Conservation (phyloP, 2,797 vertebrate genomes). For the Gallinago solitaria region DNA sequence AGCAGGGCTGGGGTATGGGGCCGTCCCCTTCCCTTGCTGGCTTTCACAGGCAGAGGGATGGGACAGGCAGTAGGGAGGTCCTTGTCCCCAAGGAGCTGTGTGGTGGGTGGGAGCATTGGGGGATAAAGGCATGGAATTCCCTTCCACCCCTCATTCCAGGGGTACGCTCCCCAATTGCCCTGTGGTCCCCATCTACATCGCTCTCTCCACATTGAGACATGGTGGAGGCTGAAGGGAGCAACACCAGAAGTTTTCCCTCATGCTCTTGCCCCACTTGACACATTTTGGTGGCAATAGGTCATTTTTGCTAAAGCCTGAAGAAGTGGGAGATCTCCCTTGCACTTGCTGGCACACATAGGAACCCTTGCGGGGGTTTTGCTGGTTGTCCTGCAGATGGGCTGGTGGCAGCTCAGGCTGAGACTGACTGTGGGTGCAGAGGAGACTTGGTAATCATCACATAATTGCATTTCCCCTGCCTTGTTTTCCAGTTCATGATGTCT, state of each 20-base stretch:
- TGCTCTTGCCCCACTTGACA: accelerated
- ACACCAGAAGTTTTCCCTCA: background rate
- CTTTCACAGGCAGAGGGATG: background rate
- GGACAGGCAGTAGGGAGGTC: background rate
- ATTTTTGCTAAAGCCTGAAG: background rate
- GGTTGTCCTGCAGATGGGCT: accelerated
- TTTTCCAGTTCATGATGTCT: background rate
- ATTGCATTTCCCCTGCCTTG: accelerated
- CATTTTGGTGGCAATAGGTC: accelerated
- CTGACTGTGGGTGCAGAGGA: background rate
- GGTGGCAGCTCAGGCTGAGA: background rate
- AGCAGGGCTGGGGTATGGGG: background rate
- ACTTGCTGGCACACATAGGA: accelerated
- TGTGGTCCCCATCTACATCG: accelerated
- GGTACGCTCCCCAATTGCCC: accelerated
- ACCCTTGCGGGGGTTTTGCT: background rate
- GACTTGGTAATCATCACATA: accelerated
- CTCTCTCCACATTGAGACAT: accelerated
- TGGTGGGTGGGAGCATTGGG: background rate
- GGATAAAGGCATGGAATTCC: background rate
- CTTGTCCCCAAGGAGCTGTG: accelerated
- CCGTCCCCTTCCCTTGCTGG: background rate
- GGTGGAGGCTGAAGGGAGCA: background rate
- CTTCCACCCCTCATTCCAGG: background rate
- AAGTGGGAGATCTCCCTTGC: background rate